A percentile compares a stretch with the other conserved stretches of the same genome.
Conservation (phyloP, 2,888 invertebrate species). For the Cacoxenus indagator region DNA sequence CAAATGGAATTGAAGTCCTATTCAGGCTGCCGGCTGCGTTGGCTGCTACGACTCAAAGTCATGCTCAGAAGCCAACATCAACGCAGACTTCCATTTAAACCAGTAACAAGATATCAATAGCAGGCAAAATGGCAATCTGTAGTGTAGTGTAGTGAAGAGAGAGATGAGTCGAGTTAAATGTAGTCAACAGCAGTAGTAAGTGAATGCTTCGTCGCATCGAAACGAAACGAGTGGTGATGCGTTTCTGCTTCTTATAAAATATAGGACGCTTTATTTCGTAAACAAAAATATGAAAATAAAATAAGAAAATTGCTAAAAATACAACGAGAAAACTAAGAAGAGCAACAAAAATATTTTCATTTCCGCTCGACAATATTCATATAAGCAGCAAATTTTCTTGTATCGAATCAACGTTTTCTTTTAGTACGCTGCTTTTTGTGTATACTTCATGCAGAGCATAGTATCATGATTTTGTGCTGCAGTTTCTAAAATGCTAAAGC, state of each 20-base stretch:
- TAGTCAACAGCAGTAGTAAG: background rate
- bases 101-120: constrained; percentile 19
- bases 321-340: background rate
- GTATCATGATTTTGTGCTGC: no score
- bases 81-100: background rate
- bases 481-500: no score
- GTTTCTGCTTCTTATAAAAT: constrained; percentile 48
- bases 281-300: constrained; percentile 21
- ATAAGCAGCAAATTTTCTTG: constrained; percentile 56
- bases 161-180: background rate
- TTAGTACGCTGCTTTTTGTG: constrained; percentile 40
- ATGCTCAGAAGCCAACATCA: background rate
- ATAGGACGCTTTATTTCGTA: constrained; percentile 52
- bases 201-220: background rate
- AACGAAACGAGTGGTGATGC: background rate
- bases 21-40: constrained; percentile 26
- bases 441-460: background rate
- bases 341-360: constrained; percentile 47
- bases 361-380: constrained; percentile 60
- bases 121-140: constrained; percentile 3
- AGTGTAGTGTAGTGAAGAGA: no score
- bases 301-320: background rate
- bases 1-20: constrained; percentile 56
- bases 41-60: background rate
- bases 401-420: constrained; percentile 40